Evolutionary conservation across 2,888 invertebrate genomes (phyloP), one percentile per base, ranked within the genome.

Genomic region (Operophtera brumata): DNA sequence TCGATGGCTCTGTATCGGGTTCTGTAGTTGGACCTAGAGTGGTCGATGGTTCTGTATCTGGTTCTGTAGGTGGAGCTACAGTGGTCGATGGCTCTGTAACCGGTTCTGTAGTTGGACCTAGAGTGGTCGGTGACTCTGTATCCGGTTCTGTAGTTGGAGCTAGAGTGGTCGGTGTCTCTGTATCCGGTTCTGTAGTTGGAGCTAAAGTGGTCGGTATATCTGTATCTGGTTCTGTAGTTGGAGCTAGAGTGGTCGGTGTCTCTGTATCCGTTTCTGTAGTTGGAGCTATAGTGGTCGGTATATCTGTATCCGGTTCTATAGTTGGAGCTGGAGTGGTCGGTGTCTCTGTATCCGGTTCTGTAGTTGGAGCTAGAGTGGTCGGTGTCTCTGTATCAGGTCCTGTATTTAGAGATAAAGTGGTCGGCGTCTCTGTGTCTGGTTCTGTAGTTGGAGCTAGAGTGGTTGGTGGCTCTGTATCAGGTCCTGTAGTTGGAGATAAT

Each of bases 331-430:
- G 45, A 4, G 50, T 47, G 4, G 50, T 39, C 1, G 60, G 36
- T 14, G 37, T 0, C 1, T 43, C 32, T 10, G 43, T 12, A 13
- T 37, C 37, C 0, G 43, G 6, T 47, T 35, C 57, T 4, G 59
- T 58, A 20, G 51, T 50, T 10, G 45, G 39, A 2, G 26, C 40
- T 30, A 54, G 52, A 43, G 51, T 56, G 14, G 54, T 44, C 10
- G 30, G 30, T 5, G 41, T 1, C 32, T 47, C 51, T 5, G 57
- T 46, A 14, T 32, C 34, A 12, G 34, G 35, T 14, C 41, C 51
- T 32, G 58, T 50, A 10, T 42, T 51, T n/a, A 39, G 25, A 6
- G 45, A 2, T 20, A 20, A 32, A 7, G 28, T 39, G 30, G 41
- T 45, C 1, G 49, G 44, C 34, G 57, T 47, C 11, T 51, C 52